Conservation (phyloP, 2,113 vertebrate species). For the Lamprologus lemairii region DNA sequence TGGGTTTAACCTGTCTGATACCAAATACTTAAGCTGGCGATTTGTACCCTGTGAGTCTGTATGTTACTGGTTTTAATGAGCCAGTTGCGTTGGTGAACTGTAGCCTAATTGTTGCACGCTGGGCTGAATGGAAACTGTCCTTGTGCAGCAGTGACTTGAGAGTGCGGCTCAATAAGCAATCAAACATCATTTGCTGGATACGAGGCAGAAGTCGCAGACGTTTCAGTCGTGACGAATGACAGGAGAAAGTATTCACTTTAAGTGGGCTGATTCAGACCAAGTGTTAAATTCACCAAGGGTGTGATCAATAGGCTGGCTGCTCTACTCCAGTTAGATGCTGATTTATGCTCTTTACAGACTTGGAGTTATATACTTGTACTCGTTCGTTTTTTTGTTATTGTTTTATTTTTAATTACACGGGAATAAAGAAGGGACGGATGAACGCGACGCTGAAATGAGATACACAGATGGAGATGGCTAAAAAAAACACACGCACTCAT, state of each 20-base stretch:
- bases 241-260: background rate
- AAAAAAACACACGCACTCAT: background rate
- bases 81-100: background rate
- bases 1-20: background rate
- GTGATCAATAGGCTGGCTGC: background rate
- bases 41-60: background rate
- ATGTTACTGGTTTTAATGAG: background rate
- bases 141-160: background rate
- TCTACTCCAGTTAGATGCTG: background rate
- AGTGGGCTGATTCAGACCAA: background rate
- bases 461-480: background rate
- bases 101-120: slow-evolving; percentile 29
- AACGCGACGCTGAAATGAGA: background rate
- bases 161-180: background rate
- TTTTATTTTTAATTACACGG: background rate
- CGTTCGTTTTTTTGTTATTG: background rate
- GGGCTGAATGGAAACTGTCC: background rate
- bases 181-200: background rate
- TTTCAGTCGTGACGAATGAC: slow-evolving; percentile 17
- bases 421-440: background rate
- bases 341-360: background rate
- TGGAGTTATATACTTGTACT: background rate
- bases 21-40: background rate
- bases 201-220: slow-evolving; percentile 1
- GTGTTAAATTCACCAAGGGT: background rate